These are phyloP conservation scores for Aegithalos caudatus DNA, from an alignment of 2,113 vertebrate genomes.

Conservation along the genomic window DNA sequence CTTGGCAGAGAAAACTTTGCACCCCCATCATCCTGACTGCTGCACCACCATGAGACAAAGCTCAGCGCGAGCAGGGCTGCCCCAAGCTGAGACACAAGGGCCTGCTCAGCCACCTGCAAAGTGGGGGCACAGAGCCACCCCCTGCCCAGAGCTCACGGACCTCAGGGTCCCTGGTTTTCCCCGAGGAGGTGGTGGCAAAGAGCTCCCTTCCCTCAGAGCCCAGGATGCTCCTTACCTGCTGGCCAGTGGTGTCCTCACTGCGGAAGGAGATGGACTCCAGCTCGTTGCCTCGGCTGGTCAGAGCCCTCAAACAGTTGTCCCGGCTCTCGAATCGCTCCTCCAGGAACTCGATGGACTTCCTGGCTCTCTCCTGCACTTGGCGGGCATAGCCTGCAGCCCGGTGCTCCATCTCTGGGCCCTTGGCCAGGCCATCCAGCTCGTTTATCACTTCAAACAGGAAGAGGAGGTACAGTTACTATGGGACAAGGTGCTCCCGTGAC, in stretches of 20 bases:
- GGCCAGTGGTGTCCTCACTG: slow-evolving; percentile 94
- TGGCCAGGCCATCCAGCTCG: slow-evolving; percentile 94
- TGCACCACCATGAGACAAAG: fast-evolving
- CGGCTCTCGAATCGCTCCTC: slow-evolving; percentile 87
- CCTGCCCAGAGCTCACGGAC: fast-evolving
- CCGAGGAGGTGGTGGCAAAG: neutral
- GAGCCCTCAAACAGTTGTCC: slow-evolving; percentile 86
- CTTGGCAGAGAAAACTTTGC: neutral
- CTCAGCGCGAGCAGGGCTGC: neutral
- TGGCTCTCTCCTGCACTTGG: slow-evolving; percentile 91
- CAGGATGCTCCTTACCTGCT: slow-evolving; percentile 77
- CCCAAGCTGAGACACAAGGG: neutral
- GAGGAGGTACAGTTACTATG: slow-evolving; percentile 32
- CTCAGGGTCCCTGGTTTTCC: neutral
- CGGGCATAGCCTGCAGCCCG: slow-evolving; percentile 79
- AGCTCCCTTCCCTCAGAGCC: neutral
- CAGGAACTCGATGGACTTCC: slow-evolving; percentile 87
- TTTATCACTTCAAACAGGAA: slow-evolving; percentile 86
- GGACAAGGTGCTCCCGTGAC: slow-evolving; percentile 35
- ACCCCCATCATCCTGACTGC: neutral
- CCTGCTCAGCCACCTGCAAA: neutral
- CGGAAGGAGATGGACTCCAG: slow-evolving; percentile 97
- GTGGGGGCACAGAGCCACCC: neutral
- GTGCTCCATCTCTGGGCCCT: slow-evolving; percentile 87
- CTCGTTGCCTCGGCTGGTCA: slow-evolving; percentile 94